Conservation (phyloP, 2,888 invertebrate species). For the Lasioglossum villosulum region DNA sequence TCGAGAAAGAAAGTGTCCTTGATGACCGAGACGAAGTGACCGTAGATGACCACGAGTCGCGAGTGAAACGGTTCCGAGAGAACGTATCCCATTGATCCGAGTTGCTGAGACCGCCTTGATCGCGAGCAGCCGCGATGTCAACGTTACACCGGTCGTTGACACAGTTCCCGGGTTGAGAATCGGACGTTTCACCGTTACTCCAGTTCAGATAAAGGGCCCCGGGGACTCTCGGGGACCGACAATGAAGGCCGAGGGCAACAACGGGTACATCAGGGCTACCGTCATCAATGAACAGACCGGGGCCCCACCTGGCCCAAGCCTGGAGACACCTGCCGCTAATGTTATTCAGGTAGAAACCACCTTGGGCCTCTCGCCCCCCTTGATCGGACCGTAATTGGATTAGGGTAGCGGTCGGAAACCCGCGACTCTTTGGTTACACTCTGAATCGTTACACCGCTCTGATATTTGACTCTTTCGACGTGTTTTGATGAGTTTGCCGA, state of each 20-base stretch:
- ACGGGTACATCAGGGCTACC: conserved; percentile 78
- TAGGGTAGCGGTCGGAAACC: neutral
- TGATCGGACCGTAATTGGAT: neutral
- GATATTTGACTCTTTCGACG: too few species aligned
- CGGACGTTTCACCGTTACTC: conserved; percentile 25
- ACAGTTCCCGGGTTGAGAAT: conserved; percentile 48
- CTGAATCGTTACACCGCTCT: too few species aligned
- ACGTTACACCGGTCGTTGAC: conserved; percentile 55
- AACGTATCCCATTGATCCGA: conserved; percentile 2
- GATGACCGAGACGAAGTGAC: neutral
- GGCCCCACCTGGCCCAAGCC: conserved; percentile 71
- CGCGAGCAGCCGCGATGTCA: conserved; percentile 46
- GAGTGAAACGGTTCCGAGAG: neutral
- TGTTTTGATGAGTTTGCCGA: too few species aligned
- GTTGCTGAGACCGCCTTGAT: conserved; percentile 26
- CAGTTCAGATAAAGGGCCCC: conserved; percentile 21
- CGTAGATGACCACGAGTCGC: neutral
- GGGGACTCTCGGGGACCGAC: conserved; percentile 8
- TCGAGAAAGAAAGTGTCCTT: neutral
- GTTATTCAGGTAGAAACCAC: conserved; percentile 75
- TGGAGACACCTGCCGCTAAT: conserved; percentile 71
- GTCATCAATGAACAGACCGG: conserved; percentile 77
- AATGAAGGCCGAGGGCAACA: conserved; percentile 80
- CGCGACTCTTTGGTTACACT: too few species aligned
- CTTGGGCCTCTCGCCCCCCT: neutral